phyloP scores from a whole-genome alignment of 2,888 invertebrate genomes.

The Carcina quercana region DNA sequence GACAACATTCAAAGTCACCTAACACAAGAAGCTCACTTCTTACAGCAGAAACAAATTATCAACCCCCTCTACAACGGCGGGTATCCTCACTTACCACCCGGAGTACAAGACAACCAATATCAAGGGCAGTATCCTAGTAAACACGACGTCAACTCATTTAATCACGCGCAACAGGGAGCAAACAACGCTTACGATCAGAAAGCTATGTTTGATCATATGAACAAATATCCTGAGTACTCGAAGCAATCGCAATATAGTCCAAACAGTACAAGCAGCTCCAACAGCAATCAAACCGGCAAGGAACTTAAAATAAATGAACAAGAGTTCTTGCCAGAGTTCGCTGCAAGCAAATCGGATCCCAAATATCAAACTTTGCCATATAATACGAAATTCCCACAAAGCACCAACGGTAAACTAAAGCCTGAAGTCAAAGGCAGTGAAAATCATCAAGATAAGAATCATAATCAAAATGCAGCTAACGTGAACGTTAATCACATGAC shows the following conservation, averaged over 20 bases:
- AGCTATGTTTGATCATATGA: conserved; percentile 54
- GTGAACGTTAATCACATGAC: conserved; percentile 70
- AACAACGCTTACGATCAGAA: conserved; percentile 66
- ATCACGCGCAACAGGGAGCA: conserved; percentile 64
- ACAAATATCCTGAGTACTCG: conserved; percentile 65
- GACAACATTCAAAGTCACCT: conserved; percentile 65
- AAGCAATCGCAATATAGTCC: conserved; percentile 74
- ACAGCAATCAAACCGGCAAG: conserved; percentile 64
- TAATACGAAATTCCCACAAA: conserved; percentile 88
- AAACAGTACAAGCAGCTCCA: conserved; percentile 67
- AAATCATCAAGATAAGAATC: conserved; percentile 41
- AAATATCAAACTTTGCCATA: conserved; percentile 95
- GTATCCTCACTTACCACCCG: conserved; percentile 46
- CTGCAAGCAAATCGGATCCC: conserved; percentile 88
- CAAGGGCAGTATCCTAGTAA: conserved; percentile 57
- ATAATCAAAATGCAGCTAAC: conserved; percentile 42
- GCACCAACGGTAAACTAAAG: conserved; percentile 56
- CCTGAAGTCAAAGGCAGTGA: conserved; percentile 52
- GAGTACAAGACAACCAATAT: conserved; percentile 52
- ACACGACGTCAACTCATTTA: conserved; percentile 47
- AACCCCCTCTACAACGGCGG: conserved; percentile 62
- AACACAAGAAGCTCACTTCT: conserved; percentile 65
- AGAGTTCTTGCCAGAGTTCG: conserved; percentile 79
- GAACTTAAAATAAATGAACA: conserved; percentile 67
- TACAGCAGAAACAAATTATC: conserved; percentile 71